Evolutionary conservation across 2,113 vertebrate genomes (phyloP), one percentile per base, ranked within the genome.

Genomic region (Dascyllus trimaculatus): DNA sequence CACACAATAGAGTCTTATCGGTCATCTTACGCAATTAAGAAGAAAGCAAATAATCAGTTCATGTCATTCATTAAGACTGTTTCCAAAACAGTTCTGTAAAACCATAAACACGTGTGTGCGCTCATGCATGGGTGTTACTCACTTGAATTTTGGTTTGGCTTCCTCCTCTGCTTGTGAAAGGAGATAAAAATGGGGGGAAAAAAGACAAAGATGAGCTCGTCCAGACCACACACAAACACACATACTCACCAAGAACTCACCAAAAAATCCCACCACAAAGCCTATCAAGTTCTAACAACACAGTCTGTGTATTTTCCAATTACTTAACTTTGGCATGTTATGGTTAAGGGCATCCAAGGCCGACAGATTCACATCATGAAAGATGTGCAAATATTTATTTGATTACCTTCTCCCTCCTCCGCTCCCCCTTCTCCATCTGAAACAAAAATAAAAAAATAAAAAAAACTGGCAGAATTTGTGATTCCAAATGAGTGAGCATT

Each of bases 141-240:
- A 92, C 93, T 94, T 94, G 72, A 90, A 91, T 71, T 93, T 94
- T 18, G 93, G 93, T 72, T 93, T 94, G 43, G 88, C 67, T 40
- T 93, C 93, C 51, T 93, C 91, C 57, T 89, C 88, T 92, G 77
- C n/a, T 67, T 68, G 38, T 51, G 0, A 70, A 49, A 77, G n/a
- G 51, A 69, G 69, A 57, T 0, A 56, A 38, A 24, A 26, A 48
- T 9, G 67, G 15, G 63, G 35, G 85, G 22, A 67, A 1, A 67
- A 1, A 45, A 38, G 11, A 61, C 7, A 62, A 0, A 25, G 15
- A 58, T 75, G 14, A 80, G 35, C 29, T 21, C 0, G 1, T 24
- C 43, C 45, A 64, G 62, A 75, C 56, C 61, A 48, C 56, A 70
- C 29, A 40, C 48, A 2, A 7, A 21, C 2, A 59, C 26, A 48